phyloP scores from a whole-genome alignment of 2,888 invertebrate species.

The Acheta domesticus region DNA sequence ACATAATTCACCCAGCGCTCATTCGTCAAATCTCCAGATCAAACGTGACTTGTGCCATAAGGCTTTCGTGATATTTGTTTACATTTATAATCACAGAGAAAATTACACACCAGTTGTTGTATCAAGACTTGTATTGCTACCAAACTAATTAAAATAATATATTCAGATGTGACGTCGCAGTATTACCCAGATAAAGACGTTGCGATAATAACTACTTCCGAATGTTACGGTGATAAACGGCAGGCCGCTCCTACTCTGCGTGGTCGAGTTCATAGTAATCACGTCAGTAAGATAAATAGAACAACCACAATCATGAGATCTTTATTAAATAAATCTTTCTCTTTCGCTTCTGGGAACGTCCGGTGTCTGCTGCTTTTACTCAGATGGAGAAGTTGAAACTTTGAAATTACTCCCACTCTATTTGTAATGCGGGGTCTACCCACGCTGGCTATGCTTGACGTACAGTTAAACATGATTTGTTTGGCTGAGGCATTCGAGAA shows the following conservation, averaged over 20 bases:
- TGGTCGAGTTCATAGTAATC: not conserved
- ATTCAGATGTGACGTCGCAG: conserved; percentile 11
- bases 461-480: not conserved
- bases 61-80: not conserved
- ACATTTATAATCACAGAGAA: not conserved
- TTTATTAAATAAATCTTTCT: conserved; percentile 18
- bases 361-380: not conserved
- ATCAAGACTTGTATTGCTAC: not conserved
- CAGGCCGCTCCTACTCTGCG: not conserved
- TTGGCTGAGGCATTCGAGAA: not conserved
- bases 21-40: not conserved
- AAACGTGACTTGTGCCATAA: not conserved
- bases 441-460: not conserved
- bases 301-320: not conserved
- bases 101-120: conserved; percentile 2
- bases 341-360: conserved; percentile 1
- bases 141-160: conserved; percentile 18
- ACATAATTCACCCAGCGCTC: not conserved
- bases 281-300: conserved; percentile 18
- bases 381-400: conserved; percentile 18
- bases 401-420: not conserved
- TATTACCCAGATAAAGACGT: conserved; percentile 7
- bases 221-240: not conserved
- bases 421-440: not conserved
- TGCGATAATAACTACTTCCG: conserved; percentile 9